Percentiles rank a stretch among this genome's conserved stretches.
Conservation (phyloP, 2,797 vertebrate species). For the Acridotheres tristis region DNA sequence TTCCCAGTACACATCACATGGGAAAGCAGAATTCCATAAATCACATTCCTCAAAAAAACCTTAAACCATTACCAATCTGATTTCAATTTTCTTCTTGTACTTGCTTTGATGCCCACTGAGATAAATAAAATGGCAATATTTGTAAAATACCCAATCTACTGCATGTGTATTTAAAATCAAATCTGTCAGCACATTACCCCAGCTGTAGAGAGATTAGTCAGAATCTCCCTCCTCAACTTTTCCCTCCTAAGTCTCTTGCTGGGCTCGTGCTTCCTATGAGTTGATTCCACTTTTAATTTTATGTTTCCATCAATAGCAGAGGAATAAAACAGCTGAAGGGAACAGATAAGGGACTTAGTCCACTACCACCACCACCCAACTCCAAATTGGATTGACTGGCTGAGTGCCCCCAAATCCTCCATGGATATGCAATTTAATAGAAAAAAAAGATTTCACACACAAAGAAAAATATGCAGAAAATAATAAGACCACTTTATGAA, state of each 20-base stretch:
- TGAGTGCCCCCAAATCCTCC: constrained; percentile 56
- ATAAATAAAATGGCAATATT: neutral
- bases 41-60: neutral
- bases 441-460: neutral
- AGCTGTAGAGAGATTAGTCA: constrained; percentile 15
- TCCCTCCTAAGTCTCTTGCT: neutral
- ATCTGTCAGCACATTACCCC: neutral
- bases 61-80: neutral
- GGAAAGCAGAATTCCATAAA: neutral
- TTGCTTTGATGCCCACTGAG: constrained; percentile 1
- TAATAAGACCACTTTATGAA: constrained; percentile 21
- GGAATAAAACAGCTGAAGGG: constrained; percentile 63
- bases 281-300: constrained; percentile 42
- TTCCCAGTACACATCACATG: neutral
- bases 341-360: constrained; percentile 67
- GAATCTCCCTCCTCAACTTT: neutral
- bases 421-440: constrained; percentile 44
- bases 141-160: neutral
- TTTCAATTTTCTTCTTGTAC: constrained; percentile 1
- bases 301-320: constrained; percentile 28
- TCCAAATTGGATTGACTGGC: constrained; percentile 61
- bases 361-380: constrained; percentile 1
- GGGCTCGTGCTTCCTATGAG: constrained; percentile 1
- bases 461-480: constrained; percentile 39
- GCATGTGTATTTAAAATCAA: neutral